Evolutionary conservation across 2,888 invertebrate species (phyloP).

Genomic region (Halocaridina rubra): DNA sequence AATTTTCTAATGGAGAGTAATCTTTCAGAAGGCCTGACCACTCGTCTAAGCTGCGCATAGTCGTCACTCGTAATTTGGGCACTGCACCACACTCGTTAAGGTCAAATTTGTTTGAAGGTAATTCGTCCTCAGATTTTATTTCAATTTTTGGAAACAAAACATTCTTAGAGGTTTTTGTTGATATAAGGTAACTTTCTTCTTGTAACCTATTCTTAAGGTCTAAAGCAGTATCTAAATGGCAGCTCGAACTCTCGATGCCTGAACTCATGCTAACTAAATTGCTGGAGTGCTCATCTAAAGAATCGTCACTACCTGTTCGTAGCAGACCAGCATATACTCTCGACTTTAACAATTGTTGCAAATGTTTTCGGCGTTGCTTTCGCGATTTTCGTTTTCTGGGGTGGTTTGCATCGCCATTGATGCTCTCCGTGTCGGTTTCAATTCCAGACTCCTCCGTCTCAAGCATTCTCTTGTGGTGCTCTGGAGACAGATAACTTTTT

Average conservation of each 20-base stretch:
- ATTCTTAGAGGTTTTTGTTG: neutral
- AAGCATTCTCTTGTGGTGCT: slow-evolving; percentile 34
- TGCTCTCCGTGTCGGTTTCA: slow-evolving; percentile 62
- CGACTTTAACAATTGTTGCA: neutral
- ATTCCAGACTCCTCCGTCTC: slow-evolving; percentile 63
- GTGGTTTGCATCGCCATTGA: slow-evolving; percentile 48
- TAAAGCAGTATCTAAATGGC: neutral
- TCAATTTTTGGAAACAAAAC: neutral
- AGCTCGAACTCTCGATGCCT: neutral
- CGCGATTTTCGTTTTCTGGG: slow-evolving; percentile 7
- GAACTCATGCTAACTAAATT: neutral
- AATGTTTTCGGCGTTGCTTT: slow-evolving; percentile 32
- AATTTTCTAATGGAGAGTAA: slow-evolving; percentile 23
- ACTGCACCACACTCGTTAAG: neutral
- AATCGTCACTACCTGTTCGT: slow-evolving; percentile 25
- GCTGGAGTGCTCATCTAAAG: neutral
- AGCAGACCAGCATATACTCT: slow-evolving; percentile 7
- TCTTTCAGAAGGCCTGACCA: slow-evolving; percentile 22
- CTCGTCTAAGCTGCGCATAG: slow-evolving; percentile 31
- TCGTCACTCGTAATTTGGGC: slow-evolving; percentile 21
- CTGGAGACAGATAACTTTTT: slow-evolving; percentile 32
- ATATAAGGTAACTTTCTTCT: neutral
- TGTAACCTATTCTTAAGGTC: neutral
- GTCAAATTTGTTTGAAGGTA: neutral
- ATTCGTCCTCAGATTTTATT: neutral